These are phyloP conservation scores for Ictalurus furcatus DNA, from an alignment of 2,113 vertebrate genomes.

Conservation along the genomic window DNA sequence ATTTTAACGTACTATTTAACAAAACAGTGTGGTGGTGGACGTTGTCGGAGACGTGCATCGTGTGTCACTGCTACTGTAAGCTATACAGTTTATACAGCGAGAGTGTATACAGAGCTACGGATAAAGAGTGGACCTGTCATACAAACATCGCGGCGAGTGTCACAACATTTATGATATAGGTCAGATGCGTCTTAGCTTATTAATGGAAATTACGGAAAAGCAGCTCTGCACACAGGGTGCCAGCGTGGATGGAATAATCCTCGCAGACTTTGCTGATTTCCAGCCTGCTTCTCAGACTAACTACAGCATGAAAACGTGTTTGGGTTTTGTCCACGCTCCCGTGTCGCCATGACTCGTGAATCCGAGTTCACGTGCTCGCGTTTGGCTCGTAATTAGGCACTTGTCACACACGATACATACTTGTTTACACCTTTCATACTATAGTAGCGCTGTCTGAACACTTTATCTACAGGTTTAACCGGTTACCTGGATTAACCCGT, in stretches of 20 bases:
- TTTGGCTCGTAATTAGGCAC: background rate
- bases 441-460: background rate
- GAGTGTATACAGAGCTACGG: background rate
- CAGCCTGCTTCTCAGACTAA: background rate
- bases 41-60: background rate
- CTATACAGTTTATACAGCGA: background rate
- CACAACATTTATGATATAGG: background rate
- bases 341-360: background rate
- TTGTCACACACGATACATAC: background rate
- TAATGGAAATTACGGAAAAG: background rate
- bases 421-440: background rate
- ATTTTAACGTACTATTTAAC: background rate
- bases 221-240: background rate
- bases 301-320: background rate
- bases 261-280: background rate
- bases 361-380: background rate
- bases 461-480: background rate
- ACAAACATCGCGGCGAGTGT: background rate
- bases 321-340: background rate
- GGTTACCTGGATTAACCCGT: background rate
- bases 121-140: constrained; percentile 1
- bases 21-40: background rate
- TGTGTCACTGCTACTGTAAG: background rate
- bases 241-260: background rate
- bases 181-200: background rate